Evolutionary conservation across 2,888 invertebrate genomes (phyloP), one percentile per base, ranked within the genome.

Genomic region (Trilocha varians): DNA sequence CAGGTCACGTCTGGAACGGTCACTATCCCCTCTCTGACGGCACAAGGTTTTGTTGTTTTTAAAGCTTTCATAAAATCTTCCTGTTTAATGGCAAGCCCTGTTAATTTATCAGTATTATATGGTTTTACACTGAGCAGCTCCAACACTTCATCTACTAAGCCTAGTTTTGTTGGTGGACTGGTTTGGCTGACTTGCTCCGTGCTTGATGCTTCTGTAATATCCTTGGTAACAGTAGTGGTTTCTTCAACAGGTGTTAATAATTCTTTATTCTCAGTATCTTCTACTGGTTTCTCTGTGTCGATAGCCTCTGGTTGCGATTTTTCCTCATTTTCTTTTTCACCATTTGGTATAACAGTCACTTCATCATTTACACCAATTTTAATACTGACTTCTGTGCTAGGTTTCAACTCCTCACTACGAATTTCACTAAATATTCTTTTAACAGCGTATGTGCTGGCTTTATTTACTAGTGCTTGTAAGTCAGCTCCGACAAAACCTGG

Each of bases 401-500:
- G 43, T 40, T 46, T 52, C 38, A 49, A 52, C 40, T 69, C 65
- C 13, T 59, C 54, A 34, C 55, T 55, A 42, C 65, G 59, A 17
- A 85, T 73, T 49, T 83, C 75, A 44, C 65, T 57, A 60, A 87
- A 86, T 43, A 84, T 78, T 53, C 86, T 72, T 62, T 95, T 93
- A 0, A 97, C 92, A 36, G 97, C 97, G 53, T 91, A 90, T 69
- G 95, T 92, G 8, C 95, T 94, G 2, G 98, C 96, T 76, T 97
- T 95, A 48, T 95, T 89, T 0, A 94, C 91, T 41, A 98, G 84
- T 0, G 95, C 92, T 70, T 92, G 89, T 53, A 99, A 83, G 88
- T 99, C 98, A 3, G 96, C 97, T 11, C 98, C 99, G 32, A 98
- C 98, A 86, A 92, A 99, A 1, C 99, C 99, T 0, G 99, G 99